Evolutionary conservation across 2,113 vertebrate genomes (phyloP).

Genomic region (Phyllostomus discolor): DNA sequence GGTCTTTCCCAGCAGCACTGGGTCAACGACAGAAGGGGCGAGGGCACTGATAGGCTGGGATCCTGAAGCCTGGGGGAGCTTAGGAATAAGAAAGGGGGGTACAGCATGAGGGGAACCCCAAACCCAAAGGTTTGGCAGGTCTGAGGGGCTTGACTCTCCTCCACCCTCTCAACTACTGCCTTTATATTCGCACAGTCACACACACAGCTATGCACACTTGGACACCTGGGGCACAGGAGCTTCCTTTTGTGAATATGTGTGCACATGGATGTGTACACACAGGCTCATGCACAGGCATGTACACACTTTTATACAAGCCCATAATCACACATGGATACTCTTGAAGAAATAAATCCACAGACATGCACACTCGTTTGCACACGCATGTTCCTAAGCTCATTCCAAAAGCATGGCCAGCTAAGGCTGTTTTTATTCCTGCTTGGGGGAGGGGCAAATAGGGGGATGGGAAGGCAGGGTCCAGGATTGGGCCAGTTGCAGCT

Average conservation of each 20-base stretch:
- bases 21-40: background rate
- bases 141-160: background rate
- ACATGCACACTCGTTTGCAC: rapidly evolving
- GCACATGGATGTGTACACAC: background rate
- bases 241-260: background rate
- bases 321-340: background rate
- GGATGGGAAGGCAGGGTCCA: background rate
- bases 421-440: background rate
- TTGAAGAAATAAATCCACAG: background rate
- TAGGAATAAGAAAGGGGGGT: background rate
- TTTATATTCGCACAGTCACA: background rate
- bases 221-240: background rate
- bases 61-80: background rate
- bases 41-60: background rate
- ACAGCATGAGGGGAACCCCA: background rate
- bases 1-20: background rate
- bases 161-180: background rate
- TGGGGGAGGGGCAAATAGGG: background rate
- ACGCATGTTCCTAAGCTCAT: background rate
- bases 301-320: background rate
- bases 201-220: background rate
- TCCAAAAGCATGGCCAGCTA: background rate
- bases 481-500: background rate
- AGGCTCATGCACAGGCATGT: background rate
- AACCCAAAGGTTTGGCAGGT: background rate